A percentile compares a stretch with the other conserved stretches of the same genome.
Conservation (phyloP, 2,797 vertebrate species). For the Lepilemur ruficaudatus region DNA sequence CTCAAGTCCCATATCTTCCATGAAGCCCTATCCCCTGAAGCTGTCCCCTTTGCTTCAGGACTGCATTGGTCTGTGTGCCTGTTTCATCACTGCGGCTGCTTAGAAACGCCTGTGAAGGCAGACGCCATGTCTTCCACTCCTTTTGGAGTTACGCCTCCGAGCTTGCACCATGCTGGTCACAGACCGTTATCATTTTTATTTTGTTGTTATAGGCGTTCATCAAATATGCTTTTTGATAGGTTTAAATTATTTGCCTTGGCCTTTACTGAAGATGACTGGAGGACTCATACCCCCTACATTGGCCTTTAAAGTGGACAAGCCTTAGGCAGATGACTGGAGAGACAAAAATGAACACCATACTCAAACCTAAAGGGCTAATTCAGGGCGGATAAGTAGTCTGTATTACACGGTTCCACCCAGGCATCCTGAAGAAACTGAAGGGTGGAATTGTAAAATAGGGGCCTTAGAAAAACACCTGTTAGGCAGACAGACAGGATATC, state of each 20-base stretch:
- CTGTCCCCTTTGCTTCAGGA: neutral
- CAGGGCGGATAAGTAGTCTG: neutral
- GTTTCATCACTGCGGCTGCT: no score
- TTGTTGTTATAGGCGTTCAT: neutral
- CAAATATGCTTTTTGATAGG: neutral
- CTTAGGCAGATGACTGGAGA: neutral
- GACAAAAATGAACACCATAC: neutral
- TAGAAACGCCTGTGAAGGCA: neutral
- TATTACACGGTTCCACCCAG: neutral
- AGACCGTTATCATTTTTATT: neutral
- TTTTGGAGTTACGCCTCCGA: neutral
- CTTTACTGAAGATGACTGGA: neutral
- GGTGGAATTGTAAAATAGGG: neutral
- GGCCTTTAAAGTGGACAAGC: neutral
- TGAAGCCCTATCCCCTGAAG: neutral
- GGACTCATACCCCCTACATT: neutral
- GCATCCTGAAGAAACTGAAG: neutral
- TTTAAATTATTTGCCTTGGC: neutral
- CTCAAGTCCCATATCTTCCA: neutral
- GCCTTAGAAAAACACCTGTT: neutral
- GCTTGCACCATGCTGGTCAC: neutral
- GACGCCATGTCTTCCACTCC: neutral
- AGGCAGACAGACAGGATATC: neutral
- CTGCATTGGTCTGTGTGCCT: neutral
- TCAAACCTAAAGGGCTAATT: neutral